Conservation (phyloP, 2,888 invertebrate genomes). For the Polia nebulosa region DNA sequence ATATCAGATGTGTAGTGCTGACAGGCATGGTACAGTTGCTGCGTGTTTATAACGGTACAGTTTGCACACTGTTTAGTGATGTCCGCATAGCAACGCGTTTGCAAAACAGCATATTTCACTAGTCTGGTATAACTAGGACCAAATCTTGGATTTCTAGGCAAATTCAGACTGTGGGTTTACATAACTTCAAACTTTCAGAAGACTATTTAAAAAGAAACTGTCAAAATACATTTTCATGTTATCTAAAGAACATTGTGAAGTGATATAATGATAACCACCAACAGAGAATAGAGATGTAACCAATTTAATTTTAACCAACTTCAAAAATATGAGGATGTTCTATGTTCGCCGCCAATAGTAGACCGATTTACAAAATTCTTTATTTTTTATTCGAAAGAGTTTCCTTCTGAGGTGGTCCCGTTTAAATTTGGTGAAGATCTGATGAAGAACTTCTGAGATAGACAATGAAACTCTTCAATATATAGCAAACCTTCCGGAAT, state of each 20-base stretch:
- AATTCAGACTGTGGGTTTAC: not conserved
- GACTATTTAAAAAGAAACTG: not conserved
- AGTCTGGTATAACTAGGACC: not conserved
- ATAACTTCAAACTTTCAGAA: not conserved
- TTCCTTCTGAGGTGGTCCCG: too few relatives aligned
- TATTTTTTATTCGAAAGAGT: too few relatives aligned
- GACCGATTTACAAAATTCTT: too few relatives aligned
- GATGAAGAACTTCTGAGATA: too few relatives aligned
- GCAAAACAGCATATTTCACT: not conserved
- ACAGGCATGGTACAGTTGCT: slow-evolving; percentile 13
- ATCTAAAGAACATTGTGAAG: not conserved
- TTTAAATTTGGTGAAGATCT: too few relatives aligned
- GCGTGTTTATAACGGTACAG: slow-evolving; percentile 33
- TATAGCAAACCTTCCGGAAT: too few relatives aligned
- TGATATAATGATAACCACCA: not conserved
- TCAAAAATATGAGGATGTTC: too few relatives aligned
- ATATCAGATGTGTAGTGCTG: slow-evolving; percentile 6
- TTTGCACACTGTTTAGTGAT: slow-evolving; percentile 14
- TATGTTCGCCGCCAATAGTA: too few relatives aligned
- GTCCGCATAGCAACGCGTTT: slow-evolving; percentile 1
- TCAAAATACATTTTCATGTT: not conserved
- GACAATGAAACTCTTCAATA: too few relatives aligned
- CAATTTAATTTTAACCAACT: too few relatives aligned
- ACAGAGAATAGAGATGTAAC: not conserved
- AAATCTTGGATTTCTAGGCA: not conserved